phyloP scores from a whole-genome alignment of 2,888 invertebrate species.

The Salpingus planirostris region DNA sequence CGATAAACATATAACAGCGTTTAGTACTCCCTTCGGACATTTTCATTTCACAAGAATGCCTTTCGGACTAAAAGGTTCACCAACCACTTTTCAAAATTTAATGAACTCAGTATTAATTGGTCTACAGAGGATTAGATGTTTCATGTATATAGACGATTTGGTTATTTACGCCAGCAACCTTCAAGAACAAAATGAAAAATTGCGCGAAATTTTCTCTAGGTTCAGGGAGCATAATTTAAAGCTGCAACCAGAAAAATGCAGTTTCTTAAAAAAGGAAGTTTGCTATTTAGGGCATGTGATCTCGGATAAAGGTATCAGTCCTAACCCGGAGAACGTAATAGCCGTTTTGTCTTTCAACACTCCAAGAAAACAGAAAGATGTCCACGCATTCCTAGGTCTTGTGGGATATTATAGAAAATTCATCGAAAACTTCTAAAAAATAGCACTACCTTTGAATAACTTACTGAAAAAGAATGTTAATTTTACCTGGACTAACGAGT shows the following conservation, averaged over 20 bases:
- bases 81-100: slow-evolving; percentile 1
- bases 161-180: not conserved
- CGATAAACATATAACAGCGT: not conserved
- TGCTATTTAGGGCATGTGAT: slow-evolving; percentile 11
- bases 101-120: not conserved
- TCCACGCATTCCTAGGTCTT: slow-evolving; percentile 3
- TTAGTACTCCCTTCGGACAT: not conserved
- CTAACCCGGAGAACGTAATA: slow-evolving; percentile 9
- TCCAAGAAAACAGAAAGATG: slow-evolving; percentile 6
- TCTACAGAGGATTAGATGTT: not conserved
- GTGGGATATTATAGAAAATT: slow-evolving; percentile 1
- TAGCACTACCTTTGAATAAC: not conserved
- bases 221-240: slow-evolving; percentile 10
- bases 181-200: not conserved
- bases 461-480: not conserved
- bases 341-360: slow-evolving; percentile 5
- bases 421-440: not conserved
- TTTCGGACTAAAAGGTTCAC: not conserved
- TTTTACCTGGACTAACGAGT: too few species aligned
- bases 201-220: slow-evolving; percentile 1
- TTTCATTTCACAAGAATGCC: not conserved
- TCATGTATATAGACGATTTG: not conserved
- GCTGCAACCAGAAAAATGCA: slow-evolving; percentile 12
- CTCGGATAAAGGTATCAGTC: slow-evolving; percentile 8
- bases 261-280: slow-evolving; percentile 10